These are phyloP conservation scores for Trichonephila clavipes DNA, from an alignment of 1,140 invertebrate genomes.

Conservation along the genomic window DNA sequence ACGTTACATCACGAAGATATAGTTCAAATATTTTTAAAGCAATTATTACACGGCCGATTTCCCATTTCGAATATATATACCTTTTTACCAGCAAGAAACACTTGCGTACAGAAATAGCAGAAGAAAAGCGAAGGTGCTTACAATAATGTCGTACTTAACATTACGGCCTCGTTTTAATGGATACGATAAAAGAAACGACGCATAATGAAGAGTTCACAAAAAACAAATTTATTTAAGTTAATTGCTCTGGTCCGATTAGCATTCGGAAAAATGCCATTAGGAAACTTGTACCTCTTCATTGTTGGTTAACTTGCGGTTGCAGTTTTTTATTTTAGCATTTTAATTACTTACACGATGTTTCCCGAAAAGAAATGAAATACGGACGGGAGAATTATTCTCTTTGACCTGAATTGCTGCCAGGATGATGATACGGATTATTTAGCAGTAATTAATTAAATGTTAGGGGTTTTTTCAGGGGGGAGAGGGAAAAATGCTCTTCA, in stretches of 20 bases:
- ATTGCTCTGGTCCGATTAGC: conserved; percentile 16
- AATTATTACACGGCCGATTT: no score
- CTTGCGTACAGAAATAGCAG: no score
- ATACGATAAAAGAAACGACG: background rate
- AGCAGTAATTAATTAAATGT: conserved; percentile 17
- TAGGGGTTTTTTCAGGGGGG: background rate
- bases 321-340: background rate
- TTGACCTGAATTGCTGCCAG: background rate
- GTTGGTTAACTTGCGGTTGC: background rate
- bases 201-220: background rate
- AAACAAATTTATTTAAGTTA: conserved; percentile 28
- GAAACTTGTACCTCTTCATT: background rate
- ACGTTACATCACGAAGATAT: no score
- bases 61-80: no score
- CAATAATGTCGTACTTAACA: background rate
- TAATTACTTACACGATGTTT: background rate
- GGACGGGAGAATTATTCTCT: background rate
- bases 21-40: no score
- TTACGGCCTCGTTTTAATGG: background rate
- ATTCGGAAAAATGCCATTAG: conserved; percentile 31
- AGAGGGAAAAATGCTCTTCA: background rate
- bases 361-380: background rate
- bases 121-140: background rate
- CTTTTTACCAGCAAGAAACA: no score
- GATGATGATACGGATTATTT: conserved; percentile 18